These are phyloP conservation scores for Choloepus hoffmanni DNA, from an alignment of 2,113 vertebrate genomes.

Conservation along the genomic window DNA sequence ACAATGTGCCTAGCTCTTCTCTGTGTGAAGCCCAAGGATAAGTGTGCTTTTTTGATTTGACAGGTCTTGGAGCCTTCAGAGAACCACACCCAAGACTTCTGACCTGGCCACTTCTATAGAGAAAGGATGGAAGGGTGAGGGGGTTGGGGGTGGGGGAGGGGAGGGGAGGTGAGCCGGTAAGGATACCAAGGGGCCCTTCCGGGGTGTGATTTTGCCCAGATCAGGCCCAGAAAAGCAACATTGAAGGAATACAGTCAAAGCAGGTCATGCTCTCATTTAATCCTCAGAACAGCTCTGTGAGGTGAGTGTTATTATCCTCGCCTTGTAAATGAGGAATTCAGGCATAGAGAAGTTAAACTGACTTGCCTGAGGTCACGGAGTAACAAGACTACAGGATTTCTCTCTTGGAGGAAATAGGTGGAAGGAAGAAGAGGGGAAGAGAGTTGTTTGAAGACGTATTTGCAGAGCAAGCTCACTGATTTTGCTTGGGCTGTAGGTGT, in stretches of 20 bases:
- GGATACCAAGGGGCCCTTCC: background rate
- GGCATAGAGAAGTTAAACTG: background rate
- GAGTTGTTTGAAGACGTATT: background rate
- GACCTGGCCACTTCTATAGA: background rate
- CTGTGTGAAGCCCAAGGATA: background rate
- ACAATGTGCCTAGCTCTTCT: background rate
- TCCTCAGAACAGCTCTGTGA: background rate
- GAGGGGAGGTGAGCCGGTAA: background rate
- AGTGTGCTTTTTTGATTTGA: background rate
- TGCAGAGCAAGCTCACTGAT: background rate
- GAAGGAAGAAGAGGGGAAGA: background rate
- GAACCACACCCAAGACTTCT: background rate
- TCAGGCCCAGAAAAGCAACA: background rate
- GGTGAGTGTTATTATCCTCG: background rate
- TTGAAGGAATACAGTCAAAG: background rate
- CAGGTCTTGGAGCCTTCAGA: background rate
- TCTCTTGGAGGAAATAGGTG: background rate
- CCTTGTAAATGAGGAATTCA: background rate
- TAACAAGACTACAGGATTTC: background rate
- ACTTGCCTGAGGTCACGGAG: background rate
- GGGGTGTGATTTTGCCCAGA: background rate
- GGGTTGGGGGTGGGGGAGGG: background rate
- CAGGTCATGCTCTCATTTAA: background rate
- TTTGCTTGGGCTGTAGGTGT: background rate
- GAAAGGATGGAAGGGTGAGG: background rate